Percentiles rank a stretch among this genome's conserved stretches.
Conservation (phyloP, 2,888 invertebrate species). For the Brenthis daphne region DNA sequence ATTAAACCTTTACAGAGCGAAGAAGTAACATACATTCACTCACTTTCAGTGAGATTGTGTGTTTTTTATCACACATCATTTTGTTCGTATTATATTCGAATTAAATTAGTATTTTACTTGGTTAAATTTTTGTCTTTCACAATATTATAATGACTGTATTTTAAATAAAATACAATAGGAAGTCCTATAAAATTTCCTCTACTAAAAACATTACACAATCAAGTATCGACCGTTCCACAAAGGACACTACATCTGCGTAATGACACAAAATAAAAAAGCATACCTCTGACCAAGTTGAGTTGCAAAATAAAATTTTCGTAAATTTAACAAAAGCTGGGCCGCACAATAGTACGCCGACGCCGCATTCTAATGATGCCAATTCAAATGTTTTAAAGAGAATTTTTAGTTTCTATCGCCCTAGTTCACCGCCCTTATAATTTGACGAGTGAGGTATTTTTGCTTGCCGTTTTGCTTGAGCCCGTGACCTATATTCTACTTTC, state of each 20-base stretch:
- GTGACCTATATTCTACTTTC: constrained; percentile 39
- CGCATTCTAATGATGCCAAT: constrained; percentile 40
- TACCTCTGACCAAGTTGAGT: constrained; percentile 34
- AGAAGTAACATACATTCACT: no score
- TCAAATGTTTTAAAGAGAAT: constrained; percentile 31
- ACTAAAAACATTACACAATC: background rate
- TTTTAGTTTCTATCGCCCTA: constrained; percentile 32
- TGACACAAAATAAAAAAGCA: constrained; percentile 28
- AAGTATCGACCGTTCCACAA: background rate
- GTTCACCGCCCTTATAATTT: background rate
- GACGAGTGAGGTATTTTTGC: background rate
- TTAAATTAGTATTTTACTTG: no score
- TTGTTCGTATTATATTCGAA: no score
- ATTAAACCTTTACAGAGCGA: no score
- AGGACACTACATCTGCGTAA: constrained; percentile 20
- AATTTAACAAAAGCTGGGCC: constrained; percentile 33
- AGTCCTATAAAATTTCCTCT: no score
- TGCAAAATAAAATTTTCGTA: constrained; percentile 31
- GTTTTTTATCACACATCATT: no score
- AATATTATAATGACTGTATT: background rate
- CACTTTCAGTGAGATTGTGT: no score
- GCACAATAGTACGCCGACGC: constrained; percentile 33
- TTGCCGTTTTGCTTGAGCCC: constrained; percentile 36
- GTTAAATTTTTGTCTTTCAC: background rate
- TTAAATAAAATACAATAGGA: no score